These are phyloP conservation scores for Mixornis gularis DNA, from an alignment of 2,113 vertebrate species.

Conservation along the genomic window DNA sequence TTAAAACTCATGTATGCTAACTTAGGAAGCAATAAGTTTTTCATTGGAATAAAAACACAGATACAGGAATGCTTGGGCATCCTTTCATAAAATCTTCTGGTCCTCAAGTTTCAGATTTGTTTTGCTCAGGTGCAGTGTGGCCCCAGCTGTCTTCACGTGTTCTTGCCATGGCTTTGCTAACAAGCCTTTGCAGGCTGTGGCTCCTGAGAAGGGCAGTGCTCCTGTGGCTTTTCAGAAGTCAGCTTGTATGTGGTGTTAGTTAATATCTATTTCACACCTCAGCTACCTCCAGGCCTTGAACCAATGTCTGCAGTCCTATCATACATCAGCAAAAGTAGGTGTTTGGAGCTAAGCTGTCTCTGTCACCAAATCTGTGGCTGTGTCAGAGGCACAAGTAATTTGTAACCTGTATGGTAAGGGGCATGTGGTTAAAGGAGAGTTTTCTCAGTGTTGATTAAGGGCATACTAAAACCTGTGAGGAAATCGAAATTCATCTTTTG, in stretches of 20 bases:
- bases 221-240: neutral
- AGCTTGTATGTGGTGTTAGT: neutral
- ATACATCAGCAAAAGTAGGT: rapidly evolving
- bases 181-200: neutral
- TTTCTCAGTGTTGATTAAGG: neutral
- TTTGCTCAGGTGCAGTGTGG: neutral
- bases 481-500: neutral
- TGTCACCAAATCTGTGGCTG: neutral
- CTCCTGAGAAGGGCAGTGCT: neutral
- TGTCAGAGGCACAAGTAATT: rapidly evolving
- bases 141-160: neutral
- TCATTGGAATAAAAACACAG: neutral
- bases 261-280: neutral
- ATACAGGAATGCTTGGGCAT: neutral
- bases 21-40: neutral
- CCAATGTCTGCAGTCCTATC: neutral
- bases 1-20: neutral
- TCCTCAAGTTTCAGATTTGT: neutral
- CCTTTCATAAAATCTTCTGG: neutral
- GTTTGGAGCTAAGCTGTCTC: neutral
- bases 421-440: neutral
- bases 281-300: neutral
- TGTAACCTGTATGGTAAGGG: neutral
- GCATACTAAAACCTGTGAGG: neutral
- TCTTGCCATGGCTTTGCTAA: neutral